Evolutionary conservation across 2,797 vertebrate genomes (phyloP).

Genomic region (Leucoraja ocellata): DNA sequence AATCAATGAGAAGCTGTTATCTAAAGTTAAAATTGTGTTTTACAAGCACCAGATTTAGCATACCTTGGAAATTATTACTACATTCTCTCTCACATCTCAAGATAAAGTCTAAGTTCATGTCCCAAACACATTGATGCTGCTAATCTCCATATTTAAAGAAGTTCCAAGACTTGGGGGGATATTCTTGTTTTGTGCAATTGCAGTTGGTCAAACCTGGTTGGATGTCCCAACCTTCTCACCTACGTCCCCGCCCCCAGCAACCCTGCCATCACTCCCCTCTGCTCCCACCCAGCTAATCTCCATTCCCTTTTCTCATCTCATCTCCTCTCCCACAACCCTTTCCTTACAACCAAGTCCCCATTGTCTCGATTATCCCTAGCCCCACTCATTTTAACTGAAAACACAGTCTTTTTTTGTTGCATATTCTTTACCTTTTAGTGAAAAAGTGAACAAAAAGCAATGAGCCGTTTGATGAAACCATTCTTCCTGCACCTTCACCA

Average conservation of each 20-base stretch:
- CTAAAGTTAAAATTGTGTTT: too few relatives aligned
- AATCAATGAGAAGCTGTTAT: neutral
- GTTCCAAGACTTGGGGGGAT: neutral
- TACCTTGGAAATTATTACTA: neutral
- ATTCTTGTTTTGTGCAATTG: neutral
- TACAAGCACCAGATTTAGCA: neutral
- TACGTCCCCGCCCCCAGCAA: too few relatives aligned
- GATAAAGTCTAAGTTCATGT: neutral
- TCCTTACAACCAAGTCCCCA: too few relatives aligned
- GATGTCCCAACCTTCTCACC: neutral
- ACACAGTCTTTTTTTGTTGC: too few relatives aligned
- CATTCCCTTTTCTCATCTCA: too few relatives aligned
- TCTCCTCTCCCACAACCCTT: too few relatives aligned
- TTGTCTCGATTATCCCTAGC: too few relatives aligned
- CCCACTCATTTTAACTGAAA: neutral
- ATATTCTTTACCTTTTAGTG: neutral
- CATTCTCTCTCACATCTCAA: neutral
- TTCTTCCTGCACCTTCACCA: too few relatives aligned
- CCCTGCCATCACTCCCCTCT: too few relatives aligned
- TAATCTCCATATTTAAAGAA: neutral
- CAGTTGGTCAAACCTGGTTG: neutral
- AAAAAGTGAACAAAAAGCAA: neutral
- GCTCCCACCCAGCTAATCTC: too few relatives aligned
- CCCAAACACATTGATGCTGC: neutral
- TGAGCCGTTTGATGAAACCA: neutral